Conservation (phyloP, 2,888 invertebrate genomes). For the Rhingia campestris region DNA sequence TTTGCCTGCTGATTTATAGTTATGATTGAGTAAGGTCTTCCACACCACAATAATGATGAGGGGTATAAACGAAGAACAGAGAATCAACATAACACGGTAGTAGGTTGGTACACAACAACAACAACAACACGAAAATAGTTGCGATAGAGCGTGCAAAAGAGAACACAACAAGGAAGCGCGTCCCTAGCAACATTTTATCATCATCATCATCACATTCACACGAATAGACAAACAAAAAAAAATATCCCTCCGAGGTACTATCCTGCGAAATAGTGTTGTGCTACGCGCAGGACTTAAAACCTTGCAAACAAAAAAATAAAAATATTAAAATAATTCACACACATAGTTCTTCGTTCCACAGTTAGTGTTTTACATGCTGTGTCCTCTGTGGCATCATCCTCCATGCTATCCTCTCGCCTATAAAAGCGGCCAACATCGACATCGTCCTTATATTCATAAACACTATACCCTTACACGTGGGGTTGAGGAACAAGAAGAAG, state of each 20-base stretch:
- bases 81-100: no score
- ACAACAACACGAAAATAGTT: conserved; percentile 34
- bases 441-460: conserved; percentile 28
- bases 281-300: conserved; percentile 62
- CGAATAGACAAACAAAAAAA: neutral
- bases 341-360: conserved; percentile 7
- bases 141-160: conserved; percentile 63
- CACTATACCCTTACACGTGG: conserved; percentile 8
- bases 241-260: conserved; percentile 7
- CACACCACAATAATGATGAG: no score
- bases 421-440: neutral
- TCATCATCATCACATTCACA: neutral
- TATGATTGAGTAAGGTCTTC: conserved; percentile 52
- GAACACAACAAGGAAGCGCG: conserved; percentile 59
- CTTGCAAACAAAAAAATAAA: conserved; percentile 14
- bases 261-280: conserved; percentile 29
- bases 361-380: conserved; percentile 42
- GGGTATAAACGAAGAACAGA: neutral
- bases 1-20: conserved; percentile 63
- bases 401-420: conserved; percentile 16
- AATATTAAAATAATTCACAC: neutral
- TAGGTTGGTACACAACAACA: neutral
- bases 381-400: conserved; percentile 55
- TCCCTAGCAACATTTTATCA: conserved; percentile 48
- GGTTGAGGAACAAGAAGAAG: neutral